A percentile compares a stretch with the other conserved stretches of the same genome.
Evolutionary conservation across 2,888 invertebrate genomes (phyloP).

Genomic region (Stenotaenia linearis): DNA sequence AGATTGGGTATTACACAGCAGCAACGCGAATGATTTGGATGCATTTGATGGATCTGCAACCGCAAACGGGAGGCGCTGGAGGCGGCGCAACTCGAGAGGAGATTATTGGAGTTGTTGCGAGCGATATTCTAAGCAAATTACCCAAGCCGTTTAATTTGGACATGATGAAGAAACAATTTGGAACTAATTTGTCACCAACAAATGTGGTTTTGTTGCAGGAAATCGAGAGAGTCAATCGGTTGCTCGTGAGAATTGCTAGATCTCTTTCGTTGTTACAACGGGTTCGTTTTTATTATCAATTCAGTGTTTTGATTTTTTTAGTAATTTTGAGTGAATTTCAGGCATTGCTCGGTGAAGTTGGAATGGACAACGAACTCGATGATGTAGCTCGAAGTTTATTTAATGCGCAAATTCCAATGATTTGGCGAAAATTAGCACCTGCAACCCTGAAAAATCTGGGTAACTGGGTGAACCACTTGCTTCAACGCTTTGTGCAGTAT

Average conservation of each 20-base stretch:
- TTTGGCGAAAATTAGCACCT: constrained; percentile 77
- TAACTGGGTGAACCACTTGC: constrained; percentile 84
- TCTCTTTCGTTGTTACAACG: constrained; percentile 69
- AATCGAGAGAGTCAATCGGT: constrained; percentile 76
- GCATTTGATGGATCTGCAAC: constrained; percentile 79
- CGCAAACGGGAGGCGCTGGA: constrained; percentile 68
- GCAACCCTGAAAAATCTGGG: constrained; percentile 78
- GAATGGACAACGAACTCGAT: constrained; percentile 80
- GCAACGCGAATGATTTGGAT: constrained; percentile 81
- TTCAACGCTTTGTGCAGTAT: constrained; percentile 64
- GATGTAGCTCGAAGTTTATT: constrained; percentile 73
- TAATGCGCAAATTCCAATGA: constrained; percentile 74
- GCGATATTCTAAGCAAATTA: constrained; percentile 69
- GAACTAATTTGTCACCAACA: constrained; percentile 72
- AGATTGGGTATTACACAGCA: constrained; percentile 87
- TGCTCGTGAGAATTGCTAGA: constrained; percentile 63
- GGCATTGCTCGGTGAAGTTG: constrained; percentile 85
- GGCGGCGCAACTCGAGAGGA: constrained; percentile 77
- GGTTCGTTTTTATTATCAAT: constrained; percentile 41
- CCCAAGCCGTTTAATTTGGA: constrained; percentile 72
- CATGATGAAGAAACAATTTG: constrained; percentile 71
- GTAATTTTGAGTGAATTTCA: constrained; percentile 41
- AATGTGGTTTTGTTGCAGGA: constrained; percentile 81
- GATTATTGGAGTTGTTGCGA: constrained; percentile 71
- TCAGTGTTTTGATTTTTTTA: not conserved